Base-by-base conservation (phyloP, 2,888 invertebrate species). In the Synanthedon myopaeformis region DNA sequence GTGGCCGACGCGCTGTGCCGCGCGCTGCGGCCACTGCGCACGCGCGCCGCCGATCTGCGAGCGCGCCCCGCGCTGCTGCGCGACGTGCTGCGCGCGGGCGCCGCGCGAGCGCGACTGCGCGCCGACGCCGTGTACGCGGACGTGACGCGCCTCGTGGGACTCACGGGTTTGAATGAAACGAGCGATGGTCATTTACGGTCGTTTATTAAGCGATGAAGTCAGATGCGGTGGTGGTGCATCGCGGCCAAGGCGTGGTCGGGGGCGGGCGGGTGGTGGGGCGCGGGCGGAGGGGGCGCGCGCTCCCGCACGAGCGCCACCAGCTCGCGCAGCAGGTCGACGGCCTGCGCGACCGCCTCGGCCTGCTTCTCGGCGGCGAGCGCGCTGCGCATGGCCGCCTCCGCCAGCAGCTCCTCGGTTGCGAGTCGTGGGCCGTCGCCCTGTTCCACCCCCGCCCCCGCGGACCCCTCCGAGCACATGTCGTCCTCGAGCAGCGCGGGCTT, bases 401-500 rank as follows among this genome's bases (percentile, higher is more conserved):
- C 82, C 61, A 93, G 91, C 57, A 94, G 93, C 62, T 92, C 89
- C 59, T 93, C 91, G 3, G 92, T 85, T 52, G 89, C 74, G 74
- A 90, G 86, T 51, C 91, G 93, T 14, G 91, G 90, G 17, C 94
- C 83, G 55, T 94, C 88, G 52, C 95, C 92, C 83, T 97, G 95
- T 58, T 98, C 93, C 54, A 89, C 87, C 59, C 99, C 89, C 54
- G 41, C 51, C 56, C 63, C 58, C 53, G 58, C 69, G 51, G 75
- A 74, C 19, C 69, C 72, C 63, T 81, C 82, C 28, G 79, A 78
- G 65, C 76, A 76, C 80, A 76, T 75, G 70, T 83, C 82, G 67
- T 79, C 82, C 52, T 81, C 82, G 49, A 71, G 57, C 53, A 62
- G 63, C 56, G 66, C 57, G 45, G 75, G 78, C 69, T 79, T 76